Percentiles rank a stretch among this genome's conserved stretches.
phyloP scores from a whole-genome alignment of 2,888 invertebrate genomes.

The Trichogramma dendrolimi region DNA sequence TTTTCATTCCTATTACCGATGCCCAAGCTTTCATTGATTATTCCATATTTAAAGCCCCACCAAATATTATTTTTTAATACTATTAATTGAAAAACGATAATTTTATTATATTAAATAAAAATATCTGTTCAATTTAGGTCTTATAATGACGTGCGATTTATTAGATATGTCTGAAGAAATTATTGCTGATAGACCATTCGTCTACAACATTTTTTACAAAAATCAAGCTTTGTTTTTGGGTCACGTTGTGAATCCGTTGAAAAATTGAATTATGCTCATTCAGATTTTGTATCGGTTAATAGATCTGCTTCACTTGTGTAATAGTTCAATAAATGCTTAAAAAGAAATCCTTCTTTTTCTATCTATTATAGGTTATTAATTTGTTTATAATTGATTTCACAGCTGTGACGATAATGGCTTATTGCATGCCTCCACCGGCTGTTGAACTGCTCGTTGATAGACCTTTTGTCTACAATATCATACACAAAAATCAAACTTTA shows the following conservation, averaged over 20 bases:
- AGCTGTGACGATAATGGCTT: slow-evolving; percentile 18
- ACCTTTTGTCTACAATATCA: slow-evolving; percentile 40
- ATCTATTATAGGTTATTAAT: too few species aligned
- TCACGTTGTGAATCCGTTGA: slow-evolving; percentile 21
- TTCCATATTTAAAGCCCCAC: not conserved
- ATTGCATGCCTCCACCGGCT: slow-evolving; percentile 22
- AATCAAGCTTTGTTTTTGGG: slow-evolving; percentile 27
- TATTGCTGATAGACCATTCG: slow-evolving; percentile 40
- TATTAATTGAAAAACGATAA: too few species aligned
- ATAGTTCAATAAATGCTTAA: too few species aligned
- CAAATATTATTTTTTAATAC: too few species aligned
- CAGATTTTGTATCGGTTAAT: too few species aligned
- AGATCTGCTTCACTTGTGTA: too few species aligned
- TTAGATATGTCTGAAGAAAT: too few species aligned
- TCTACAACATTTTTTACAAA: slow-evolving; percentile 35
- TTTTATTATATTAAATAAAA: too few species aligned
- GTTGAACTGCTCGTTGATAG: slow-evolving; percentile 38
- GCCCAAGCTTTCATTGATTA: not conserved
- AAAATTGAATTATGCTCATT: not conserved
- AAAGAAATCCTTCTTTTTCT: too few species aligned
- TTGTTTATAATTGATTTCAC: not conserved
- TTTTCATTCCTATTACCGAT: not conserved
- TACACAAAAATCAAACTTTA: slow-evolving; percentile 23
- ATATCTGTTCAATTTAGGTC: too few species aligned
- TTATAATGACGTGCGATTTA: too few species aligned